Conservation (phyloP, 2,797 vertebrate species). For the Myripristis jacobus region DNA sequence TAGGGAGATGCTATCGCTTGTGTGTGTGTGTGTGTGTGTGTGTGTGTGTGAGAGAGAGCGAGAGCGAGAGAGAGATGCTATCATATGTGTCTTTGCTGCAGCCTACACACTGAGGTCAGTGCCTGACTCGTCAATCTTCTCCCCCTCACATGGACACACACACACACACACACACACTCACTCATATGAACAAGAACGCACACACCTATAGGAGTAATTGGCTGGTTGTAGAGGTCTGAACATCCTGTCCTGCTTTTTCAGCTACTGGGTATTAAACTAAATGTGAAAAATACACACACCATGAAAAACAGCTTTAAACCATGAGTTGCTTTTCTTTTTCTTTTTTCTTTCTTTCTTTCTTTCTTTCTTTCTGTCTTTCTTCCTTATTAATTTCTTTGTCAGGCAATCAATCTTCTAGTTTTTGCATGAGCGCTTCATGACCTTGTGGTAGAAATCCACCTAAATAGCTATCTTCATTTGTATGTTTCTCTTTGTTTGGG, state of each 20-base stretch:
- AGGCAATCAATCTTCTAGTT: no score
- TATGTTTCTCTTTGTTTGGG: no score
- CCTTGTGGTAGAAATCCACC: no score
- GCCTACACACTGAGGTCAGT: constrained; percentile 70
- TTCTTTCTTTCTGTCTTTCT: no score
- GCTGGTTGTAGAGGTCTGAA: constrained; percentile 16
- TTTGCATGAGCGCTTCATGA: no score
- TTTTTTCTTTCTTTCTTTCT: no score
- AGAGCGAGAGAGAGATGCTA: constrained; percentile 55
- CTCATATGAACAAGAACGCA: constrained; percentile 7
- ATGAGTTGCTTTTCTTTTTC: no score
- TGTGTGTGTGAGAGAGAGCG: constrained; percentile 21
- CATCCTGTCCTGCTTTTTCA: constrained; percentile 2
- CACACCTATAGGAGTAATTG: constrained; percentile 4
- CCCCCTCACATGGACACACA: constrained; percentile 19
- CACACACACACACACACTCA: constrained; percentile 6
- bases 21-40: constrained; percentile 44
- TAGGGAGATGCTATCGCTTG: constrained; percentile 59
- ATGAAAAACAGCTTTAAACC: constrained; percentile 5
- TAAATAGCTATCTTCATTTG: no score
- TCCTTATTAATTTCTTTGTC: no score
- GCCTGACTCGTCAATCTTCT: constrained; percentile 63
- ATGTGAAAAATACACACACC: no score
- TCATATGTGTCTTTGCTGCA: constrained; percentile 71
- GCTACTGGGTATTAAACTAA: not conserved